Conservation (phyloP, 2,113 vertebrate species). For the Clinocottus analis region DNA sequence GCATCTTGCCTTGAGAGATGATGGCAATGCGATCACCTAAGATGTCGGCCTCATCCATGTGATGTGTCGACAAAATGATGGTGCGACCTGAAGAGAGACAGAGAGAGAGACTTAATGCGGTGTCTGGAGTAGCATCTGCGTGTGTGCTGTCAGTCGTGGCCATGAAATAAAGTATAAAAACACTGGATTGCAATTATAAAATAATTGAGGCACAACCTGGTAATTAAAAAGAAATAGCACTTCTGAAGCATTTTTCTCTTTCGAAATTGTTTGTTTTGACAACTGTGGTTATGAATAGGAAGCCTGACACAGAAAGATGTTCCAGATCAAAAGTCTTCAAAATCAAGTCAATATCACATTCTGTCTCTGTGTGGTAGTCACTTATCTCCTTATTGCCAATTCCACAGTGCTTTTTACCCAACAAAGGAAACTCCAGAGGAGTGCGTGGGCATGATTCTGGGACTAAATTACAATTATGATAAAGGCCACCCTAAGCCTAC, state of each 20-base stretch:
- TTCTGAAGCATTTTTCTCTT: constrained; percentile 3
- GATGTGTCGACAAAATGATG: constrained; percentile 96
- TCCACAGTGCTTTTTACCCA: constrained; percentile 33
- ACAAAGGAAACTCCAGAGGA: constrained; percentile 59
- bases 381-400: constrained; percentile 51
- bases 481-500: constrained; percentile 45
- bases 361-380: constrained; percentile 37
- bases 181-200: not conserved
- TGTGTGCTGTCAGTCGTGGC: not conserved
- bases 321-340: constrained; percentile 23
- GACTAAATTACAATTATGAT: constrained; percentile 62
- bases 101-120: not conserved
- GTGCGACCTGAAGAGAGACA: constrained; percentile 86
- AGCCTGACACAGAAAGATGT: constrained; percentile 27
- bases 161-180: not conserved
- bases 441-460: constrained; percentile 49
- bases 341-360: constrained; percentile 50
- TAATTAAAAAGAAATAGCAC: constrained; percentile 1
- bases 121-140: not conserved
- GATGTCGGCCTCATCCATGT: constrained; percentile 99
- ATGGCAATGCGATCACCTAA: constrained; percentile 96
- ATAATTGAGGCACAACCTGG: not conserved
- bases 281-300: constrained; percentile 17
- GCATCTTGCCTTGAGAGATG: constrained; percentile 94
- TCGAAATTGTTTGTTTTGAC: constrained; percentile 45